These are phyloP conservation scores for Isurus oxyrinchus DNA, from an alignment of 2,113 vertebrate species.

Conservation along the genomic window DNA sequence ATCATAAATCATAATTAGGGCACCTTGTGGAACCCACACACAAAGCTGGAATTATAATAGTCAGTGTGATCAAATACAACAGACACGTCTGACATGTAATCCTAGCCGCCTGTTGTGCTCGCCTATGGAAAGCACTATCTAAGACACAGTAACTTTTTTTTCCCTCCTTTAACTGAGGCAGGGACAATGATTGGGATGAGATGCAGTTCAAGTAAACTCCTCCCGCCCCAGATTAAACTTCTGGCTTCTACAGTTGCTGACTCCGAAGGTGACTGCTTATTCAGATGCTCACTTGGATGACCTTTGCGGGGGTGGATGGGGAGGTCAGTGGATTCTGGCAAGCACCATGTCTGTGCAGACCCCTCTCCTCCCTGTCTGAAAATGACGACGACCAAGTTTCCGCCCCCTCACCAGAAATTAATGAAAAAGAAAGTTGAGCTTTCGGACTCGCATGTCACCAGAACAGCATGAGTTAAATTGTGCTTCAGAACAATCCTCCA, in stretches of 20 bases:
- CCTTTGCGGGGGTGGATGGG: neutral
- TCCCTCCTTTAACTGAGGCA: neutral
- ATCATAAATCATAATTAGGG: conserved; percentile 14
- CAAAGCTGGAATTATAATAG: conserved; percentile 19
- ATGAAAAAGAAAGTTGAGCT: neutral
- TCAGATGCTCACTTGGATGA: neutral
- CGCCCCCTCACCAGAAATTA: neutral
- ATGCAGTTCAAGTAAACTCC: neutral
- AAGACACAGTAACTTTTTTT: neutral
- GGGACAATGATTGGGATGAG: neutral
- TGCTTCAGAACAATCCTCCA: neutral
- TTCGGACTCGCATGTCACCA: neutral
- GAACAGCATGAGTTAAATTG: neutral
- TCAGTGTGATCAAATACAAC: neutral
- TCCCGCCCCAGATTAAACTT: neutral
- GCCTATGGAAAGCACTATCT: neutral
- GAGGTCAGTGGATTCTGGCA: neutral
- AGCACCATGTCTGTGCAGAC: neutral
- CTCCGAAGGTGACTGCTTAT: neutral
- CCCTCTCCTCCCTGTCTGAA: neutral
- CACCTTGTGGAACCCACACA: neutral
- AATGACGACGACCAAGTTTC: neutral
- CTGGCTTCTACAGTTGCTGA: neutral
- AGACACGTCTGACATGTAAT: neutral
- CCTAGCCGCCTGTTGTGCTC: neutral